phyloP scores from a whole-genome alignment of 2,888 invertebrate genomes.

The Teinopalpus imperialis region DNA sequence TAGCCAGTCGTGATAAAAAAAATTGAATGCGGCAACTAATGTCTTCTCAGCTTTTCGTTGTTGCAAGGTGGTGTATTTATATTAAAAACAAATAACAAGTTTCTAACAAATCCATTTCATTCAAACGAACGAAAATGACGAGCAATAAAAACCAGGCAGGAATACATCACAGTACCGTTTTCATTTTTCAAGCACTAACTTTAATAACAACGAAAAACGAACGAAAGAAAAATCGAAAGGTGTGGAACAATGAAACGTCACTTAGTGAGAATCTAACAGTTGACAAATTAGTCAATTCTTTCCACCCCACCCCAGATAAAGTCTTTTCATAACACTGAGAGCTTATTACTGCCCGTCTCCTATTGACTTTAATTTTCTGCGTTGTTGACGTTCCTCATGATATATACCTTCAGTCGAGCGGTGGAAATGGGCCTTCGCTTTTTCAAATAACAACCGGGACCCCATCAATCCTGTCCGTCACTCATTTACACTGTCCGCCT shows the following conservation, averaged over 20 bases:
- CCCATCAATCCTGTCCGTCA: constrained; percentile 74
- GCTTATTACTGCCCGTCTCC: constrained; percentile 65
- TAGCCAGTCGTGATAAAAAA: no score
- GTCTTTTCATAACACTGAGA: constrained; percentile 58
- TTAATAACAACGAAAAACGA: constrained; percentile 46
- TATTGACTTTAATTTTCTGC: constrained; percentile 81
- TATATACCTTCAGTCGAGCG: constrained; percentile 68
- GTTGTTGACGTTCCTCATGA: constrained; percentile 77
- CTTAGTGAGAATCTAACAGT: constrained; percentile 58
- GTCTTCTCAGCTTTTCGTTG: no score
- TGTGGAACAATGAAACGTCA: constrained; percentile 64
- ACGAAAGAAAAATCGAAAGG: constrained; percentile 48
- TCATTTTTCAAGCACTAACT: constrained; percentile 33
- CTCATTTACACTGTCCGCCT: constrained; percentile 70
- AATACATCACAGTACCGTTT: constrained; percentile 8
- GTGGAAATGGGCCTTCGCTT: constrained; percentile 74
- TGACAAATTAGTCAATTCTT: constrained; percentile 76
- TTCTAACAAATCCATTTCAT: no score
- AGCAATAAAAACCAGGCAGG: no score
- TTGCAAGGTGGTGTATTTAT: no score
- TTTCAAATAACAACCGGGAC: constrained; percentile 77
- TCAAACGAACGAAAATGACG: no score
- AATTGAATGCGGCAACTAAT: no score
- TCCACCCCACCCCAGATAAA: constrained; percentile 52
- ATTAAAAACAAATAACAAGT: no score